These are phyloP conservation scores for Lindbergichthys nudifrons DNA, from an alignment of 2,797 vertebrate genomes.

Conservation along the genomic window DNA sequence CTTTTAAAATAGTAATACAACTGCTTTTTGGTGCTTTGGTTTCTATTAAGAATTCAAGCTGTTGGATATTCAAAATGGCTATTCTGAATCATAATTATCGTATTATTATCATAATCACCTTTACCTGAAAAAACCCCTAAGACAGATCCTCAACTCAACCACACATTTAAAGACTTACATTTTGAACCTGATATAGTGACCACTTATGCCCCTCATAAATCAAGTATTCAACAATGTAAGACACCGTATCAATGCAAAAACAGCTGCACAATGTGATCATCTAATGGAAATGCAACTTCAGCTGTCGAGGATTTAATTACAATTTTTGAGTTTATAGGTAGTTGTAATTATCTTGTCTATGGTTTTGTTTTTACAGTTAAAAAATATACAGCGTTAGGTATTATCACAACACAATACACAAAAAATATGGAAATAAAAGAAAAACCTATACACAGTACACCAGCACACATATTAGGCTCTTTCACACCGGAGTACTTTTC, in stretches of 20 bases:
- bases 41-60: not conserved
- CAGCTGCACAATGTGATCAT: constrained; percentile 22
- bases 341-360: no score
- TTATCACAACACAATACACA: no score
- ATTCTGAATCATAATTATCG: no score
- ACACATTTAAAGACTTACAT: not conserved
- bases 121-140: not conserved
- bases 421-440: no score
- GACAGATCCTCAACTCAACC: not conserved
- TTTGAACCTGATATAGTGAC: not conserved
- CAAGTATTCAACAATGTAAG: not conserved
- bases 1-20: not conserved
- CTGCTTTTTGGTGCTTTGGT: not conserved
- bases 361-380: no score
- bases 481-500: no score
- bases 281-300: constrained; percentile 11
- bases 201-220: not conserved
- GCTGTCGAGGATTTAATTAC: not conserved
- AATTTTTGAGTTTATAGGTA: no score
- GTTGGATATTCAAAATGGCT: not conserved
- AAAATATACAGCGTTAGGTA: no score
- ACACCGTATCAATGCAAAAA: not conserved
- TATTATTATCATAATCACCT: no score
- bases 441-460: no score
- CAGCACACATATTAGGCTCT: no score